Percentiles rank a stretch among this genome's conserved stretches.
phyloP scores from a whole-genome alignment of 2,797 vertebrate species.

The Anolis apletophallus region DNA sequence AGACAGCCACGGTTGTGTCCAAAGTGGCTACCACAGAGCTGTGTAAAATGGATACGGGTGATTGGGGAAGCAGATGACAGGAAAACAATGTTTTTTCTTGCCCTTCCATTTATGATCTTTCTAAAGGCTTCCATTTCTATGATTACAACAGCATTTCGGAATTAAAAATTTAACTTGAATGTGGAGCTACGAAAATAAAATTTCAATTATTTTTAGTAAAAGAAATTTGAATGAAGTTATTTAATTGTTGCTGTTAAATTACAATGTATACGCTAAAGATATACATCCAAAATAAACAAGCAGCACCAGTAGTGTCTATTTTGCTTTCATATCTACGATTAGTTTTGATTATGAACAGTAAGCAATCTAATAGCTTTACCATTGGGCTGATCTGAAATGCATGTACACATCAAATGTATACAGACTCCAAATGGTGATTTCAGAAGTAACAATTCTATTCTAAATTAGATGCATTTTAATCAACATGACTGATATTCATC shows the following conservation, averaged over 20 bases:
- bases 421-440: no score
- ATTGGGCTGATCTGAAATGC: neutral
- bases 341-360: neutral
- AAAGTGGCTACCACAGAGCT: neutral
- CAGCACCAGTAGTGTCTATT: neutral
- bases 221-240: neutral
- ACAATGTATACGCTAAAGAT: neutral
- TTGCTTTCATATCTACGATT: neutral
- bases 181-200: neutral
- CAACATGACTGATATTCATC: no score
- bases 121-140: neutral
- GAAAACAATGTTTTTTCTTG: neutral
- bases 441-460: no score
- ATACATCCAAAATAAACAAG: neutral
- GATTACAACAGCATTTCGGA: neutral
- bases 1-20: neutral
- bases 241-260: neutral
- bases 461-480: no score
- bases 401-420: neutral
- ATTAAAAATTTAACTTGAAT: neutral
- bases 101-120: neutral
- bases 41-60: neutral
- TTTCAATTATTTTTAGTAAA: neutral
- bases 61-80: neutral
- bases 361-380: neutral